These are phyloP conservation scores for Phycodurus eques DNA, from an alignment of 2,113 vertebrate genomes.

Conservation along the genomic window DNA sequence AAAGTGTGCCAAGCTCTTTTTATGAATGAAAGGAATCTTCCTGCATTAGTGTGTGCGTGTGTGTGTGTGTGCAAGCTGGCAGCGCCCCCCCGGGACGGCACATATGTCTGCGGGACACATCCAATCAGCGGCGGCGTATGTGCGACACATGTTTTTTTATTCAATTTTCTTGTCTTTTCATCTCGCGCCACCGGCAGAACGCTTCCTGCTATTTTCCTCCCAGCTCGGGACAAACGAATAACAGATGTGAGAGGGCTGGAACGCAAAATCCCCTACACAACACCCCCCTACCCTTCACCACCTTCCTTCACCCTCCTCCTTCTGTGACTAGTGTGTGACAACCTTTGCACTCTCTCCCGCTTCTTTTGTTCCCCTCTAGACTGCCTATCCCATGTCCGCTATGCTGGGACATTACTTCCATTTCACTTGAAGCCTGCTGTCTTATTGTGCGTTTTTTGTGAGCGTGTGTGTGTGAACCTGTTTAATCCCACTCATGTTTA, in stretches of 20 bases:
- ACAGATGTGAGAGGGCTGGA: conserved; percentile 91
- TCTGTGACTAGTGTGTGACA: conserved; percentile 75
- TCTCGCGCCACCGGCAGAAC: conserved; percentile 90
- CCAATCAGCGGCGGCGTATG: conserved; percentile 78
- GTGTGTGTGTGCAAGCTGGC: conserved; percentile 47
- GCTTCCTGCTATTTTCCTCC: conserved; percentile 95
- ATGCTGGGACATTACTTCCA: conserved; percentile 46
- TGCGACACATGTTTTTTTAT: conserved; percentile 89
- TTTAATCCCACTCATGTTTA: conserved; percentile 1
- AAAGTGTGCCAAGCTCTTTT: conserved; percentile 35
- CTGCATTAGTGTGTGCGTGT: conserved; percentile 10
- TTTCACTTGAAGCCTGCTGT: conserved; percentile 24
- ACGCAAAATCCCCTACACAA: conserved; percentile 16
- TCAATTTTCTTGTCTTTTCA: conserved; percentile 89
- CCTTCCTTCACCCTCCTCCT: conserved; percentile 74
- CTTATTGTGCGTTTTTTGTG: conserved; percentile 17
- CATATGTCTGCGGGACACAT: conserved; percentile 79
- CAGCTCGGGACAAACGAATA: conserved; percentile 95
- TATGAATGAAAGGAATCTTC: conserved; percentile 44
- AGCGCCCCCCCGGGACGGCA: conserved; percentile 35
- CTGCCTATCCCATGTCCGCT: conserved; percentile 63
- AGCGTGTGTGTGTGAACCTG: not conserved
- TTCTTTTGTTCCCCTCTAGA: conserved; percentile 46
- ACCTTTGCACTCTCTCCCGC: conserved; percentile 78
- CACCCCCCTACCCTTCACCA: conserved; percentile 71